A percentile compares a stretch with the other conserved stretches of the same genome.
These are phyloP conservation scores for Agonopterix arenella DNA, from an alignment of 2,888 invertebrate species.

Conservation along the genomic window DNA sequence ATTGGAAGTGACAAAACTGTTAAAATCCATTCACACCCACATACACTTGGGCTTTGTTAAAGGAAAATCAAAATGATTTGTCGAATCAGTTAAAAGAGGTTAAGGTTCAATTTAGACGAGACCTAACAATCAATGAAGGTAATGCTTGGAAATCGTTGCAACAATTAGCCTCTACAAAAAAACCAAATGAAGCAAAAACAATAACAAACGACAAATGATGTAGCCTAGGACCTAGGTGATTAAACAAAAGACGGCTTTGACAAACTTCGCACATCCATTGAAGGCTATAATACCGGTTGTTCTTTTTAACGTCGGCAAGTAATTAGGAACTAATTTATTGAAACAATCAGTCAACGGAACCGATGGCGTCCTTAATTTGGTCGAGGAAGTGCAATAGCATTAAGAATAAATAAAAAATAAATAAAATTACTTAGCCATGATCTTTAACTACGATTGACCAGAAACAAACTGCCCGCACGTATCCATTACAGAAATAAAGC, in stretches of 20 bases:
- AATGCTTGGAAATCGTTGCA: too few species aligned
- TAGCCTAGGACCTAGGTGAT: too few species aligned
- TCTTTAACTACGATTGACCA: conserved; percentile 8
- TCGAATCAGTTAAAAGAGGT: conserved; percentile 15
- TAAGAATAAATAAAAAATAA: too few species aligned
- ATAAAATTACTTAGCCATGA: conserved; percentile 22
- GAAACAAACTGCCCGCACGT: not conserved
- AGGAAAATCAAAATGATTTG: conserved; percentile 14
- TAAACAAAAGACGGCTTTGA: too few species aligned
- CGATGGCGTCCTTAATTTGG: conserved; percentile 33
- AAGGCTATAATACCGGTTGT: too few species aligned
- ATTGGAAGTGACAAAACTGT: conserved; percentile 15
- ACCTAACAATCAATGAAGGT: too few species aligned
- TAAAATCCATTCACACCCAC: conserved; percentile 25
- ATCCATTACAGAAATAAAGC: not conserved
- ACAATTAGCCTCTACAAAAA: too few species aligned
- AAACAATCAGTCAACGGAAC: conserved; percentile 36
- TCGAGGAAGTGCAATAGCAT: conserved; percentile 37
- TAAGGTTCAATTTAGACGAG: conserved; percentile 10
- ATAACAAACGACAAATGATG: too few species aligned
- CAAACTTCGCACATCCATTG: too few species aligned
- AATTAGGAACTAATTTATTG: conserved; percentile 22
- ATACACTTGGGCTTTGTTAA: conserved; percentile 15
- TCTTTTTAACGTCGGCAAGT: too few species aligned
- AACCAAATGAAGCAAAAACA: too few species aligned